Evolutionary conservation across 2,797 vertebrate genomes (phyloP).

Genomic region (Acrossocheilus fasciatus): DNA sequence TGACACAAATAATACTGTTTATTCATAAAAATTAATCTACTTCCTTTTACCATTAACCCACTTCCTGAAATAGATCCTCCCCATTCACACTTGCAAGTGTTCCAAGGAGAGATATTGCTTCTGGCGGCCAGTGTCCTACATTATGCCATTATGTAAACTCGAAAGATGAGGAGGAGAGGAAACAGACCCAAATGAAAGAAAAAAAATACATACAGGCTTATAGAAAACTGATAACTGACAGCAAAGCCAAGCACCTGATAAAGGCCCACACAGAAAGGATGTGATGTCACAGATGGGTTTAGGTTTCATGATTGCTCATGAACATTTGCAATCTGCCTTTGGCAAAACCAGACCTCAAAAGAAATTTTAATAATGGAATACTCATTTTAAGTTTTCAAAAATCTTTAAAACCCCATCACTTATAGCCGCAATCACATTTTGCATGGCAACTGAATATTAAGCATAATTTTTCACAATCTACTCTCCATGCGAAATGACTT

Average conservation of each 20-base stretch:
- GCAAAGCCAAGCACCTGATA: constrained; percentile 11
- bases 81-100: constrained; percentile 80
- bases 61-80: constrained; percentile 81
- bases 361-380: neutral
- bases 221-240: constrained; percentile 62
- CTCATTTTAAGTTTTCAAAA: neutral
- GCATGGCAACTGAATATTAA: neutral
- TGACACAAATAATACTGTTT: constrained; percentile 77
- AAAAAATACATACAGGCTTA: constrained; percentile 58
- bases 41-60: constrained; percentile 82
- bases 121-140: constrained; percentile 82
- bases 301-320: neutral
- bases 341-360: neutral
- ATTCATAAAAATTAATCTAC: constrained; percentile 75
- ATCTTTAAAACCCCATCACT: neutral
- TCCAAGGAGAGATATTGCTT: constrained; percentile 77
- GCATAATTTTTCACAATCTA: constrained; percentile 5
- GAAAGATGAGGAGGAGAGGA: constrained; percentile 63
- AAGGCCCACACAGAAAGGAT: constrained; percentile 40
- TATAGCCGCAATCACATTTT: neutral
- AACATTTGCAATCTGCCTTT: constrained; percentile 16
- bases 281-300: constrained; percentile 39
- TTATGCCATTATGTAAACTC: constrained; percentile 81
- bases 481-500: neutral
- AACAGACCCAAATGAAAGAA: constrained; percentile 48